phyloP scores from a whole-genome alignment of 2,113 vertebrate species.

The Nothobranchius kuhntae region DNA sequence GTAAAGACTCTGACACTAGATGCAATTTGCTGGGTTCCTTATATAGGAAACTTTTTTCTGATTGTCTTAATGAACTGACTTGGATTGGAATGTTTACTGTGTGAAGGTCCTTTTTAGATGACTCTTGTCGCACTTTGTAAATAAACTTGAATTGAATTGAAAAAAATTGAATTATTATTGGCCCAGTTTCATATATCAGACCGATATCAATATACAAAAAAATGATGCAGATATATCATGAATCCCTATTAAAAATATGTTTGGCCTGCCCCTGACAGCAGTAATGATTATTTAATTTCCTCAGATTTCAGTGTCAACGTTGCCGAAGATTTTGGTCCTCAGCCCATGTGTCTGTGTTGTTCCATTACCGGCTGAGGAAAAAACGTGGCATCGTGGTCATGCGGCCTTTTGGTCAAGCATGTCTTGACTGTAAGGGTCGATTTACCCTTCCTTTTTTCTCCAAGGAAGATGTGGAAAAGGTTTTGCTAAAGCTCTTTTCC shows the following conservation, averaged over 20 bases:
- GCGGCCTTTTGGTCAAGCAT: conserved; percentile 66
- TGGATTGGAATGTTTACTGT: too few species aligned
- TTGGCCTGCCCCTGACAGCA: neutral
- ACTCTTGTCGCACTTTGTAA: too few species aligned
- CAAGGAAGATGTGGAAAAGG: neutral
- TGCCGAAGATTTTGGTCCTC: conserved; percentile 60
- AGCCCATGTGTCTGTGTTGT: conserved; percentile 55
- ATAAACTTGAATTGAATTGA: too few species aligned
- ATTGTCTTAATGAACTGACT: too few species aligned
- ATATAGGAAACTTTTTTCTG: too few species aligned
- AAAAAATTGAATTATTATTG: too few species aligned
- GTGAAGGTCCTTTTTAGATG: too few species aligned
- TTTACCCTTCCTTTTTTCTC: conserved; percentile 49
- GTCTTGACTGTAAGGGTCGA: conserved; percentile 19
- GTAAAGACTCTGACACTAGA: too few species aligned
- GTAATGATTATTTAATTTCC: neutral
- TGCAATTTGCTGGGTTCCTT: too few species aligned
- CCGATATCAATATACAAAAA: too few species aligned
- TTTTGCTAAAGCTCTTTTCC: conserved; percentile 34
- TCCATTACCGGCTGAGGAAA: conserved; percentile 57
- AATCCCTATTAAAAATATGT: neutral
- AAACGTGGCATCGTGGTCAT: conserved; percentile 57
- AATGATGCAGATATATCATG: too few species aligned
- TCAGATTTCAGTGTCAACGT: conserved; percentile 53
- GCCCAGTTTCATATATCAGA: too few species aligned